Conservation (phyloP, 2,888 invertebrate species). For the Drosophila pegasa region DNA sequence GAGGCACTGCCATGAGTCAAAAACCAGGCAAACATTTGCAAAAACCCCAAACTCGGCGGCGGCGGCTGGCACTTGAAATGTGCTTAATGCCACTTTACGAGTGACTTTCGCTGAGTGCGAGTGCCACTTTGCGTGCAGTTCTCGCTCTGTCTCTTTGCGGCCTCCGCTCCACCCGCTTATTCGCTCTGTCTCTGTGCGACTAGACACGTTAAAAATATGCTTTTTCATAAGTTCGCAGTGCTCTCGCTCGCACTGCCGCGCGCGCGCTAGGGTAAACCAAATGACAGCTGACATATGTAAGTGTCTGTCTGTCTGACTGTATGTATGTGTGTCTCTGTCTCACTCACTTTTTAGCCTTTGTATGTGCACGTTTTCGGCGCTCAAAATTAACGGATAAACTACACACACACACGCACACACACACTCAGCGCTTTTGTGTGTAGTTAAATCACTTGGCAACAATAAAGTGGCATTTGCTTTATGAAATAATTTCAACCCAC, state of each 20-base stretch:
- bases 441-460: conserved; percentile 82
- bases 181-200: conserved; percentile 38
- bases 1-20: conserved; percentile 13
- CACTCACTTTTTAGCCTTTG: conserved; percentile 7
- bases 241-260: conserved; percentile 20
- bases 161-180: neutral
- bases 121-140: conserved; percentile 74
- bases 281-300: conserved; percentile 81
- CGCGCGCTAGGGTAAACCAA: conserved; percentile 59
- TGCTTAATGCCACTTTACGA: conserved; percentile 82
- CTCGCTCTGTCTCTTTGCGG: conserved; percentile 22
- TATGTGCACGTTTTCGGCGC: conserved; percentile 14
- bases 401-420: neutral
- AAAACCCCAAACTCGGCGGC: conserved; percentile 61
- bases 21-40: conserved; percentile 67
- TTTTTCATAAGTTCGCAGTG: conserved; percentile 52
- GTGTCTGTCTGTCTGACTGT: conserved; percentile 66
- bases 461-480: conserved; percentile 76
- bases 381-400: conserved; percentile 40
- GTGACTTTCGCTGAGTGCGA: conserved; percentile 77
- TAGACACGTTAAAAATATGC: conserved; percentile 64
- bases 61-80: conserved; percentile 71
- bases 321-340: conserved; percentile 18
- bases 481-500: conserved; percentile 63
- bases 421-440: conserved; percentile 26